A percentile compares a stretch with the other conserved stretches of the same genome.
Evolutionary conservation across 2,797 vertebrate species (phyloP).

Genomic region (Arctocebus calabarensis): DNA sequence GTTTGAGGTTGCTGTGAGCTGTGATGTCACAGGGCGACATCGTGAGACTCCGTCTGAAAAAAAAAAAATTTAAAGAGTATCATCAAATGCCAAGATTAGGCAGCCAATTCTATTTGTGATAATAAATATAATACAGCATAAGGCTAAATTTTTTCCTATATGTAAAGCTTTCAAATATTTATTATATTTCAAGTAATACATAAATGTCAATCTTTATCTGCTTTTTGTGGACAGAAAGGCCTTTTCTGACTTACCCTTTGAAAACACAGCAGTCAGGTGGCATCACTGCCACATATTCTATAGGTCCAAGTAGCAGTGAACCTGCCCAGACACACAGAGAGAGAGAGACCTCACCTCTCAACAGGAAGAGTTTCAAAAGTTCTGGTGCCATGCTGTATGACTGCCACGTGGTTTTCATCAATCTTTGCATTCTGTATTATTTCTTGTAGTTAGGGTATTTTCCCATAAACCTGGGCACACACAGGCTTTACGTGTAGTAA

Average conservation of each 20-base stretch:
- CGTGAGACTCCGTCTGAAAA: too few relatives aligned
- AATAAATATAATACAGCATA: neutral
- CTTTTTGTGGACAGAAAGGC: slow-evolving; percentile 34
- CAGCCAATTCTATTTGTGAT: neutral
- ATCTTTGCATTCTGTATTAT: neutral
- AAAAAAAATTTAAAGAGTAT: neutral
- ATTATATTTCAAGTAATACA: neutral
- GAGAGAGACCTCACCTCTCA: neutral
- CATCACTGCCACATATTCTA: neutral
- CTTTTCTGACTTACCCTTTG: neutral
- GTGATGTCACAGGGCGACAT: too few relatives aligned
- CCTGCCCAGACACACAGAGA: neutral
- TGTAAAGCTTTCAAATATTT: slow-evolving; percentile 47
- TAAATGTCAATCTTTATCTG: neutral
- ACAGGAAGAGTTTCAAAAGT: neutral
- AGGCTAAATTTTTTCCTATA: neutral
- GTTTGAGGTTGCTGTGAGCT: too few relatives aligned
- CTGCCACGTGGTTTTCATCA: neutral
- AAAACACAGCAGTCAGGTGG: neutral
- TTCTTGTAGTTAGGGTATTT: neutral
- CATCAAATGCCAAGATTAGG: neutral
- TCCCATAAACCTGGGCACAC: neutral
- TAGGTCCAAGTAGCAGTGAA: neutral
- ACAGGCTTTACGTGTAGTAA: neutral
- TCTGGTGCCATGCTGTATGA: neutral